Percentiles rank a stretch among this genome's conserved stretches.
Conservation (phyloP, 2,888 invertebrate genomes). For the Chloroclystis v-ata region DNA sequence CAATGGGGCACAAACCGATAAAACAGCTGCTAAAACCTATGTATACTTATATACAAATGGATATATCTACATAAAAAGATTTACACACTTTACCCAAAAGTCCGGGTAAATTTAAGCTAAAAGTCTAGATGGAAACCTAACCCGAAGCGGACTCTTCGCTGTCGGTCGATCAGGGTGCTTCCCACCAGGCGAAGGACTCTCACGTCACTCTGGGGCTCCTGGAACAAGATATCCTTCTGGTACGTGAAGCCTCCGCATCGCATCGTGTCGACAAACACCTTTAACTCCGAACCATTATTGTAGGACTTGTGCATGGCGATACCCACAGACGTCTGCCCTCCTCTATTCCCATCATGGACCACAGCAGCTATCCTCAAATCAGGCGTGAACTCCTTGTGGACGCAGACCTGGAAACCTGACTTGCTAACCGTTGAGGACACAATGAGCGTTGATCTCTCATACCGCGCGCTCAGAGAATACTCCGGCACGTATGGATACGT, state of each 20-base stretch:
- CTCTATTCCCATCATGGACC: conserved; percentile 49
- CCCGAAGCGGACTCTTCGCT: conserved; percentile 60
- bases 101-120: conserved; percentile 31
- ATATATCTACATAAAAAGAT: conserved; percentile 60
- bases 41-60: conserved; percentile 76
- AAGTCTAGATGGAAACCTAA: conserved; percentile 68
- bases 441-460: conserved; percentile 47
- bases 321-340: conserved; percentile 48
- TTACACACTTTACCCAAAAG: conserved; percentile 24
- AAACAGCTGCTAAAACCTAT: conserved; percentile 72
- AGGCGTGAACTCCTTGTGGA: conserved; percentile 57
- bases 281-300: conserved; percentile 57
- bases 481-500: conserved; percentile 47
- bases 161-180: conserved; percentile 62
- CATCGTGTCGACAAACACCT: conserved; percentile 66
- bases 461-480: conserved; percentile 59
- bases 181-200: conserved; percentile 55
- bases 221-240: conserved; percentile 59
- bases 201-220: conserved; percentile 54
- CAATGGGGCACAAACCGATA: conserved; percentile 49
- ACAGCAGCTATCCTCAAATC: conserved; percentile 61
- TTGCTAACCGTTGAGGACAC: conserved; percentile 59
- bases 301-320: conserved; percentile 61
- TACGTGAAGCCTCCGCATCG: conserved; percentile 66
- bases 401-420: conserved; percentile 58